Evolutionary conservation across 2,113 vertebrate species (phyloP).

Genomic region (Hydrochoerus hydrochaeris): DNA sequence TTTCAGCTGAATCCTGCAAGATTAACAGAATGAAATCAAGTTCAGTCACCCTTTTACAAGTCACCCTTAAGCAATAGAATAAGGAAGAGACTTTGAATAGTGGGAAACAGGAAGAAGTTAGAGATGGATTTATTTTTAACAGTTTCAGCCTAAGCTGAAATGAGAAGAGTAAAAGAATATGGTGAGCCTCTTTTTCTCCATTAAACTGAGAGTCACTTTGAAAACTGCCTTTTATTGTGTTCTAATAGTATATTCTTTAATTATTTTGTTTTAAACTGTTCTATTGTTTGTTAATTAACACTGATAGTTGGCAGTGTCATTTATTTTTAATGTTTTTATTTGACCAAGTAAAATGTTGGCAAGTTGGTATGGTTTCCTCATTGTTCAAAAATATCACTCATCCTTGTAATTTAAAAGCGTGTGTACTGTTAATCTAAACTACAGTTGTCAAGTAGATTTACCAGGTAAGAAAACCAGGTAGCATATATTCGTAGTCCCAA

Average conservation of each 20-base stretch:
- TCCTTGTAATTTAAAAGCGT: neutral
- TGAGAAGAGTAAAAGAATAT: neutral
- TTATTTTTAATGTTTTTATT: constrained; percentile 24
- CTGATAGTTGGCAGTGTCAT: neutral
- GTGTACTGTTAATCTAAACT: neutral
- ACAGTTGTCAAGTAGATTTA: neutral
- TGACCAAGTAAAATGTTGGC: neutral
- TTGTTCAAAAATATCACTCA: constrained; percentile 14
- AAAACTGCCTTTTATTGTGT: constrained; percentile 11
- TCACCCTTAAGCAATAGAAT: neutral
- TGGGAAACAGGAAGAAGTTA: neutral
- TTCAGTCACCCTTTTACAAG: neutral
- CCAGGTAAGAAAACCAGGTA: neutral
- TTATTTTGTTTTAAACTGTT: constrained; percentile 42
- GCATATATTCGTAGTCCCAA: neutral
- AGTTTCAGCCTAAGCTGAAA: neutral
- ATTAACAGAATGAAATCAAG: neutral
- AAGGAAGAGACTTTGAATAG: neutral
- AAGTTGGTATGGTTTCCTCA: neutral
- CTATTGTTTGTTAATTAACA: neutral
- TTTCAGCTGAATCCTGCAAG: neutral
- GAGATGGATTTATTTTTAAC: neutral
- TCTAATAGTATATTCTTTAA: neutral
- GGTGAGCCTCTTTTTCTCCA: neutral
- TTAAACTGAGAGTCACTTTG: neutral